Evolutionary conservation across 2,888 invertebrate species (phyloP).

Genomic region (Cryptus armator): DNA sequence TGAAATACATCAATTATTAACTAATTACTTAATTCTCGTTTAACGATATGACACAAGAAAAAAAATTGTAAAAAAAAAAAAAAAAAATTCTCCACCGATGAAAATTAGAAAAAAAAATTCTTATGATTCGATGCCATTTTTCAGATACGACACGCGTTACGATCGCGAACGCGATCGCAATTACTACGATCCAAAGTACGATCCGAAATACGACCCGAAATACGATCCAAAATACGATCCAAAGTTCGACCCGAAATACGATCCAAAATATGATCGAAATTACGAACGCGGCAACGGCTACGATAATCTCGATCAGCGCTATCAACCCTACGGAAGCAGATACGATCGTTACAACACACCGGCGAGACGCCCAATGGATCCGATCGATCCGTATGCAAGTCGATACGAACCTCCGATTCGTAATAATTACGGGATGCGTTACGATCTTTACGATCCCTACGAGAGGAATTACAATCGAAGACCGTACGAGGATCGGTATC

Average conservation of each 20-base stretch:
- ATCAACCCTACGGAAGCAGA: slow-evolving; percentile 73
- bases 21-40: background rate
- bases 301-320: slow-evolving; percentile 78
- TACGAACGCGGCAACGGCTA: slow-evolving; percentile 81
- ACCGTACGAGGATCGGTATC: slow-evolving; percentile 75
- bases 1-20: slow-evolving; percentile 6
- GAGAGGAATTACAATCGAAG: slow-evolving; percentile 73
- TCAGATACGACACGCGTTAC: slow-evolving; percentile 74
- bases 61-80: background rate
- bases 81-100: background rate
- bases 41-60: background rate
- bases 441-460: slow-evolving; percentile 73
- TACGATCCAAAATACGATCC: slow-evolving; percentile 74
- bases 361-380: slow-evolving; percentile 68
- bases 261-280: slow-evolving; percentile 69
- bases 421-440: slow-evolving; percentile 70
- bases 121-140: background rate
- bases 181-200: slow-evolving; percentile 71
- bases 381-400: slow-evolving; percentile 72
- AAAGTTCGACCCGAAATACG: slow-evolving; percentile 73
- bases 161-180: slow-evolving; percentile 76
- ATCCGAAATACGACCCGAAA: slow-evolving; percentile 69
- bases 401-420: slow-evolving; percentile 77
- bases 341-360: slow-evolving; percentile 74
- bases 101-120: background rate